A percentile compares a stretch with the other conserved stretches of the same genome.
These are phyloP conservation scores for Enoplosus armatus DNA, from an alignment of 2,797 vertebrate species.

Conservation along the genomic window DNA sequence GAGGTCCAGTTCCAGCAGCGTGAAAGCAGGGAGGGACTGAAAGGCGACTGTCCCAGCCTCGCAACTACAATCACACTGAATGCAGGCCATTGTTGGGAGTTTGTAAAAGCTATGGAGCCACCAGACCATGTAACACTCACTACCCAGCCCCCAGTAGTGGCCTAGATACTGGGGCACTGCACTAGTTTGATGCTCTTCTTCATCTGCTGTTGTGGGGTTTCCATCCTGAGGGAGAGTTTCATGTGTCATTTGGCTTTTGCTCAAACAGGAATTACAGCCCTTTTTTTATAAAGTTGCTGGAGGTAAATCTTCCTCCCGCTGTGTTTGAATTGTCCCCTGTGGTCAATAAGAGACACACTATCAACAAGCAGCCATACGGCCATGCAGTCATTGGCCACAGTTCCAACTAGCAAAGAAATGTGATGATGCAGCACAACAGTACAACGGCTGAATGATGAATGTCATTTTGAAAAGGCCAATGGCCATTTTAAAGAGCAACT, in stretches of 20 bases:
- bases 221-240: conserved; percentile 56
- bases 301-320: conserved; percentile 52
- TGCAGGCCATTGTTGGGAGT: conserved; percentile 80
- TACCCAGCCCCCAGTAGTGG: conserved; percentile 72
- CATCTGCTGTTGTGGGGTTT: conserved; percentile 58
- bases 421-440: conserved; percentile 25
- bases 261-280: conserved; percentile 51
- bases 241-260: conserved; percentile 72
- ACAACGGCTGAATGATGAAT: not conserved
- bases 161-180: conserved; percentile 75
- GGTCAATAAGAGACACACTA: conserved; percentile 29
- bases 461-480: conserved; percentile 1
- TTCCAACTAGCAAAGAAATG: conserved; percentile 24
- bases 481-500: not conserved
- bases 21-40: conserved; percentile 61
- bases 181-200: conserved; percentile 63
- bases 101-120: conserved; percentile 77
- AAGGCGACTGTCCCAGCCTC: conserved; percentile 61
- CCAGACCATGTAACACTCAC: conserved; percentile 79
- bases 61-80: conserved; percentile 70
- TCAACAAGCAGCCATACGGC: conserved; percentile 30
- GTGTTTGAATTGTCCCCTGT: conserved; percentile 42
- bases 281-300: conserved; percentile 47
- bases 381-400: conserved; percentile 7
- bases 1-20: conserved; percentile 50